Evolutionary conservation across 1,140 invertebrate genomes (phyloP), one percentile per base, ranked within the genome.

Genomic region (Thaumetopoea pityocampa): DNA sequence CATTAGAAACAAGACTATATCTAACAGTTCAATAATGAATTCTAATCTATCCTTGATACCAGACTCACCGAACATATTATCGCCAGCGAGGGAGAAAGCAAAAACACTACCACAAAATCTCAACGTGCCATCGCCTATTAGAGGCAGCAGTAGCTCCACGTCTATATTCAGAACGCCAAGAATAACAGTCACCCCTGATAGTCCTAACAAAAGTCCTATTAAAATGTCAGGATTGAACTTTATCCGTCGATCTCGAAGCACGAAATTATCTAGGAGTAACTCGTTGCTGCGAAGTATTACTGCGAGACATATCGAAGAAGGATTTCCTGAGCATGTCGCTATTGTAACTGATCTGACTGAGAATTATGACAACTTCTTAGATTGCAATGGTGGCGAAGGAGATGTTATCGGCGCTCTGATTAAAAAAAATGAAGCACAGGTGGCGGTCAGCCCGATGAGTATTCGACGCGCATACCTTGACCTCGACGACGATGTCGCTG

Each of bases 171-270:
- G 71, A 54, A 71, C 81, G 3, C 82, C 84, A 14, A 74, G 65
- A 54, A 82, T 80, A 41, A 83, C 73, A 0, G 67, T 78, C 11
- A 79, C 76, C 15, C 74, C 80, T 7, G 81, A 83, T 12, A 82
- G 77, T 61, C 71, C 78, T n/a, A 80, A 74, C 34, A 83, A 71
- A 47, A 74, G 80, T 51, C 71, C 87, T 3, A 87, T 86, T 18
- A 87, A 85, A 56, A 71, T 80, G 43, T 85, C 87, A 9, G 81
- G 85, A 8, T 61, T 89, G 0, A 89, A 86, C 63, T 88, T 89
- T 20, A 91, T 92, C 44, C 81, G 91, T 4, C 77, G 91, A 22
- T 91, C 91, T 1, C 89, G 92, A 53, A 92, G 91, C 50, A 91
- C 90, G 1, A 93, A 92, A 67, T 61, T 93, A 7, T 88, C 89